phyloP scores from a whole-genome alignment of 2,888 invertebrate species.

The Pyrgus malvae region DNA sequence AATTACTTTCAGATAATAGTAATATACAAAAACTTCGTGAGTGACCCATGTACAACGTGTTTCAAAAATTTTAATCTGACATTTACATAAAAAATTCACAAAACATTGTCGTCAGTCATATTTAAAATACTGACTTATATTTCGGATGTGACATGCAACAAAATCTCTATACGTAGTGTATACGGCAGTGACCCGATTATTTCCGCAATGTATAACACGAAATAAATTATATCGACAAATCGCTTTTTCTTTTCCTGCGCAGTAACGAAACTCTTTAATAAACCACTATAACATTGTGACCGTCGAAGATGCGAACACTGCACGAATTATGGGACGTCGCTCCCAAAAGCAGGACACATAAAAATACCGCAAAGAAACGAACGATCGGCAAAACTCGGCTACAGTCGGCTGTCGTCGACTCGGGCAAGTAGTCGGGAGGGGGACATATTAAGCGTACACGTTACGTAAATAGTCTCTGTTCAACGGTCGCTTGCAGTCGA shows the following conservation, averaged over 20 bases:
- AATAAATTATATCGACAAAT: neutral
- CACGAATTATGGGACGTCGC: neutral
- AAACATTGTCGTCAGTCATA: neutral
- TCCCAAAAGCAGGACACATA: neutral
- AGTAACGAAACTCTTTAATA: neutral
- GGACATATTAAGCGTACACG: slow-evolving; percentile 1
- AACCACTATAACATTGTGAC: neutral
- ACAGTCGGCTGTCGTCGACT: slow-evolving; percentile 12
- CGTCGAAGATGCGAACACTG: neutral
- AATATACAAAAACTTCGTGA: too few species aligned
- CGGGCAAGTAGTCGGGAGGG: slow-evolving; percentile 13
- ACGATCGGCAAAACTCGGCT: slow-evolving; percentile 21
- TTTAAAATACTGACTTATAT: neutral
- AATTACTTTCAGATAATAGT: too few species aligned
- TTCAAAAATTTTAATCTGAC: too few species aligned
- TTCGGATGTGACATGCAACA: neutral
- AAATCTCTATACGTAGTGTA: neutral
- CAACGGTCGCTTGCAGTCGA: neutral
- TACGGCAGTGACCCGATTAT: neutral
- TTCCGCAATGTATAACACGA: neutral
- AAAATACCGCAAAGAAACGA: slow-evolving; percentile 5
- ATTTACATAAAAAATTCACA: neutral
- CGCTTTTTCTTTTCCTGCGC: neutral
- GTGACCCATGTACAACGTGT: too few species aligned
- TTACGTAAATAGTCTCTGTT: slow-evolving; percentile 9